Percentiles rank a stretch among this genome's conserved stretches.
Evolutionary conservation across 2,113 vertebrate genomes (phyloP).

Genomic region (Zosterops lateralis): DNA sequence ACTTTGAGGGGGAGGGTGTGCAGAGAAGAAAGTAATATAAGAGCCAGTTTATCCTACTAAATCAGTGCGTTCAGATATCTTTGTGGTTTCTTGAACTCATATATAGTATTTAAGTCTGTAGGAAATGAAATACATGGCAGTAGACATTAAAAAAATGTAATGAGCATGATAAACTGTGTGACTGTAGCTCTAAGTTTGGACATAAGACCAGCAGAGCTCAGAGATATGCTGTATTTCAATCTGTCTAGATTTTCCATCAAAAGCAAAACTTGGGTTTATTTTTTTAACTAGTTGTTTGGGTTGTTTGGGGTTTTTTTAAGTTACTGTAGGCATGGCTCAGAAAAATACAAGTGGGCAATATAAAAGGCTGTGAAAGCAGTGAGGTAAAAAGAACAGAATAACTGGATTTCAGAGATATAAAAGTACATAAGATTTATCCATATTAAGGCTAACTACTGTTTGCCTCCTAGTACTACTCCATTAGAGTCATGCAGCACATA

Average conservation of each 20-base stretch:
- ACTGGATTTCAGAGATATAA: constrained; percentile 34
- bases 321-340: not conserved
- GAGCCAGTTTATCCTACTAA: not conserved
- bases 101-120: not conserved
- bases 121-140: not conserved
- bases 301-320: not conserved
- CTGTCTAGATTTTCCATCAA: constrained; percentile 25
- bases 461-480: not conserved
- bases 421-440: not conserved
- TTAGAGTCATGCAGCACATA: not conserved
- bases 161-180: not conserved
- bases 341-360: constrained; percentile 16
- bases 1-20: not conserved
- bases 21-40: not conserved
- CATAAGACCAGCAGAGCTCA: not conserved
- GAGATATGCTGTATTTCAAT: not conserved
- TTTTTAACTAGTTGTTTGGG: not conserved
- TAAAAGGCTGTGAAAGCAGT: not conserved
- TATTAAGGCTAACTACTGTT: not conserved
- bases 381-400: not conserved
- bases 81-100: not conserved
- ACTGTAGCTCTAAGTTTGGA: constrained; percentile 6
- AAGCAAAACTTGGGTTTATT: not conserved
- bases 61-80: not conserved
- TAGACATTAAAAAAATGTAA: not conserved